Base-by-base conservation (phyloP, 2,797 vertebrate species). In the Toxotes lorentzi region DNA sequence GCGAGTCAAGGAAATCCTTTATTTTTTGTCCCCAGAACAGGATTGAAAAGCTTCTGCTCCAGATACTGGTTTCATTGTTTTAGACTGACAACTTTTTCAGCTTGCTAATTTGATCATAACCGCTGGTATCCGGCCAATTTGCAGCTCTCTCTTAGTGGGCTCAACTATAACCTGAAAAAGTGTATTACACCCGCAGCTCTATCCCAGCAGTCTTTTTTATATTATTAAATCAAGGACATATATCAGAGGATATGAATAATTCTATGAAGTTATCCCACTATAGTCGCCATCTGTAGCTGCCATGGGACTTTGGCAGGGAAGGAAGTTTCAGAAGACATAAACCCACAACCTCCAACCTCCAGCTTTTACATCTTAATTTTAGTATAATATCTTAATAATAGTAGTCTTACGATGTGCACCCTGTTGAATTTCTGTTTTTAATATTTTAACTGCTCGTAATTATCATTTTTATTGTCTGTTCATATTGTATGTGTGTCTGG, bases 221-320 rank as follows among this genome's bases (percentile, higher is more conserved):
- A 8, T 0, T 4, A 3, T 38, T 35, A 19, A 14, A 58, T 54
- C 8, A 38, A 17, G 24, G 13, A 9, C 12, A 45, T 13, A 38
- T n/a, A 4, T 60, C 24, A 59, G 38, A 58, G 8, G 54, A 27
- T 40, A 62, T 76, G 12, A 48, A 67, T 79, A 70, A 70, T 65
- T 65, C 14, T 21, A 9, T 57, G 8, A 45, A 7, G 3, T 21
- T 69, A 54, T 56, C 14, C 45, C 14, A 16, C 12, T 51, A 17
- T 6, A 50, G 21, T 59, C 40, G 16, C 10, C 8, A 47, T 34
- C 57, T 71, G 45, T 21, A 21, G 53, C 45, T 51, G 27, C 5
- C 30, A 4, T 24, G n/a, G 34, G 27, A 19, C 24, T 70, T 69
- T 40, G 56, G 27, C 5, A 50, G 2, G 6, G 19, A 63, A 45